These are phyloP conservation scores for Echeneis naucrates DNA, from an alignment of 2,797 vertebrate genomes.

Conservation along the genomic window DNA sequence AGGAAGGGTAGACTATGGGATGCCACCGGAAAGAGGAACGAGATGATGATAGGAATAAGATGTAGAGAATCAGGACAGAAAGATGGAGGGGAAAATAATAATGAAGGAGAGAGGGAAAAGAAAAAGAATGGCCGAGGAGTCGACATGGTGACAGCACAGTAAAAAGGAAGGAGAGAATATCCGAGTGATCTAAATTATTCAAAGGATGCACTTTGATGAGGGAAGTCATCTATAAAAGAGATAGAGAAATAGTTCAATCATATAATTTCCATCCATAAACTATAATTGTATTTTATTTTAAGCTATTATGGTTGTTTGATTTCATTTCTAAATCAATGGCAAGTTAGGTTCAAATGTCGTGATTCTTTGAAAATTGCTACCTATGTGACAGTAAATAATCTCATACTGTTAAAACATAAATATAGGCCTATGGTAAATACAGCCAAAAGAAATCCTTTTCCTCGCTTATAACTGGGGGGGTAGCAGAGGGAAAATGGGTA, in stretches of 20 bases:
- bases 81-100: neutral
- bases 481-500: neutral
- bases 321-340: neutral
- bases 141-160: neutral
- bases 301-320: neutral
- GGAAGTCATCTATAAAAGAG: neutral
- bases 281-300: neutral
- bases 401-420: too few relatives aligned
- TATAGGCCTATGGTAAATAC: too few relatives aligned
- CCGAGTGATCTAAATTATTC: neutral
- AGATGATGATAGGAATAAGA: constrained; percentile 38
- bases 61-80: constrained; percentile 29
- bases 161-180: neutral
- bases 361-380: too few relatives aligned
- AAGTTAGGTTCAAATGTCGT: neutral
- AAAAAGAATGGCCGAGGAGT: neutral
- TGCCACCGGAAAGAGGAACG: constrained; percentile 15
- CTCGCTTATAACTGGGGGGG: neutral
- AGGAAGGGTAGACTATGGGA: constrained; percentile 41
- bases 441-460: too few relatives aligned
- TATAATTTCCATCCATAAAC: neutral
- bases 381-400: too few relatives aligned
- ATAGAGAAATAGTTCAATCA: neutral
- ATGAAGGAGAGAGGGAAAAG: neutral
- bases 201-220: neutral